Evolutionary conservation across 2,888 invertebrate genomes (phyloP), one percentile per base, ranked within the genome.

Genomic region (Rhagonycha fulva): DNA sequence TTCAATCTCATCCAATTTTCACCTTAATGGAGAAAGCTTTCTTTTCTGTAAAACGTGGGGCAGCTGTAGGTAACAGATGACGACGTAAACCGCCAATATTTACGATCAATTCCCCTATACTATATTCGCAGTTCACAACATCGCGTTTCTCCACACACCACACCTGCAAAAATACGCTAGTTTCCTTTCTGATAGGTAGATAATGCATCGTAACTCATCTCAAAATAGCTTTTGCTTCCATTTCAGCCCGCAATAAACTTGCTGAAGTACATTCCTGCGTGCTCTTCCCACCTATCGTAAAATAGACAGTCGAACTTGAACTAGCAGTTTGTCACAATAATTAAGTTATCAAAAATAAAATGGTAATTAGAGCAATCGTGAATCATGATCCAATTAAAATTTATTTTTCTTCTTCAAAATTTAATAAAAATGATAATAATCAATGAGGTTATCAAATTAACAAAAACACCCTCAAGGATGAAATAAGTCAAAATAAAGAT

Each of bases 121-220:
- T 47, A 84, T 83, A 85, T 84, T 83, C 80, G 81, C 82, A 81
- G 81, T 82, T 81, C 80, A 83, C 82, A 84, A 83, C 82, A 81
- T 82, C 83, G 84, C 85, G 83, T 85, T 85, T 83, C 84, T 83
- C 80, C 80, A 80, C 82, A 75, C 82, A 80, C 82, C 85, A 85
- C 88, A 88, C 88, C 88, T 88, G 87, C 87, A 87, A 86, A 87
- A 87, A 86, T 87, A 87, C 86, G 84, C 85, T 84, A 86, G 85
- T 87, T 86, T 86, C 86, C 85, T 83, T 84, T 83, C 84, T 83
- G 84, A 84, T 87, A 88, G 87, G 87, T 87, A 87, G 87, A 87
- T 88, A 87, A 88, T 87, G 87, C 85, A 82, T 85, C 85, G 87
- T 88, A 88, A 87, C 85, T 88, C 88, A 88, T 87, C 85, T 82